Percentiles rank a stretch among this genome's conserved stretches.
Evolutionary conservation across 2,888 invertebrate genomes (phyloP).

Genomic region (Watsonalla binaria): DNA sequence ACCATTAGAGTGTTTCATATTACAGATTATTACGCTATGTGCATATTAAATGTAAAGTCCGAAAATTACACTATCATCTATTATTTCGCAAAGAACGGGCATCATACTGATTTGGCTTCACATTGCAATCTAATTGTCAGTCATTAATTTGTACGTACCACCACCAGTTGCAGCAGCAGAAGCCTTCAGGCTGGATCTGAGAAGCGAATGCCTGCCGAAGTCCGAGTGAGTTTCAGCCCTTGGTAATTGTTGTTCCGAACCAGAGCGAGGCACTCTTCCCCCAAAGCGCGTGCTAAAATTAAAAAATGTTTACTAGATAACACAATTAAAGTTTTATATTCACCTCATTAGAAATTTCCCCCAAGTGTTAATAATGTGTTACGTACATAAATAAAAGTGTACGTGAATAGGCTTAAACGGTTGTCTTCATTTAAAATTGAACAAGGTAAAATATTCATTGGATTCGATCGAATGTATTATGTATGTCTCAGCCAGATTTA

Average conservation of each 20-base stretch:
- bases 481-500: neutral
- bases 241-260: slow-evolving; percentile 94
- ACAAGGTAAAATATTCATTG: neutral
- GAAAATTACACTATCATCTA: too few relatives aligned
- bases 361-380: too few relatives aligned
- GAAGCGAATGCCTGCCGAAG: slow-evolving; percentile 89
- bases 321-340: too few relatives aligned
- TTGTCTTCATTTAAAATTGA: neutral
- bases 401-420: neutral
- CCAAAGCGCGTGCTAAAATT: slow-evolving; percentile 55
- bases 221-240: slow-evolving; percentile 90
- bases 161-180: slow-evolving; percentile 56
- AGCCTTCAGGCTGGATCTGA: slow-evolving; percentile 89
- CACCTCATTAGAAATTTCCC: neutral
- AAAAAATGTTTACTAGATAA: too few relatives aligned
- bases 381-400: too few relatives aligned
- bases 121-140: slow-evolving; percentile 3
- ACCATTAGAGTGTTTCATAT: too few relatives aligned
- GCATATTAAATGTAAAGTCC: too few relatives aligned
- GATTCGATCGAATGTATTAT: neutral
- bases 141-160: slow-evolving; percentile 12
- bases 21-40: too few relatives aligned
- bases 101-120: neutral
- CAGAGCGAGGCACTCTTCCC: slow-evolving; percentile 88
- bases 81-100: too few relatives aligned